These are phyloP conservation scores for Andrena fulva DNA, from an alignment of 2,888 invertebrate genomes.

Conservation along the genomic window DNA sequence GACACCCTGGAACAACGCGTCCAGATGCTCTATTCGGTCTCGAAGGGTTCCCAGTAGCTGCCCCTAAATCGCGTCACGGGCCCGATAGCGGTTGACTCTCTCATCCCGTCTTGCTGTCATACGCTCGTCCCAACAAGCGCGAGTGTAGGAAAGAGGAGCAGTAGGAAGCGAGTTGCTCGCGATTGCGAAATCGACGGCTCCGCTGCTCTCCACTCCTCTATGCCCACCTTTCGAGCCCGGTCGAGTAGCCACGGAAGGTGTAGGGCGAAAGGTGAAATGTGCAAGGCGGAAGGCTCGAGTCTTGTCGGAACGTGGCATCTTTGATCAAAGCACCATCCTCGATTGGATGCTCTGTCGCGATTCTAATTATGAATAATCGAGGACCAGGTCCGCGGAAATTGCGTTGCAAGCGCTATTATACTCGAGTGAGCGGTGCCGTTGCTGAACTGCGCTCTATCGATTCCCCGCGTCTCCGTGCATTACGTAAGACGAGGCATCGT, in stretches of 20 bases:
- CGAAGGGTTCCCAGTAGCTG: background rate
- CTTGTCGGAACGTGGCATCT: constrained; percentile 59
- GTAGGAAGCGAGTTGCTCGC: background rate
- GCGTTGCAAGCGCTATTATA: constrained; percentile 44
- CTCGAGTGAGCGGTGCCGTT: background rate
- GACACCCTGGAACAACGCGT: constrained; percentile 22
- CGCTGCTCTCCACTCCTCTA: background rate
- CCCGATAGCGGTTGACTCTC: background rate
- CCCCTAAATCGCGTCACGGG: background rate
- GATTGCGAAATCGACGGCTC: constrained; percentile 16
- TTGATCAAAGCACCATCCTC: constrained; percentile 74
- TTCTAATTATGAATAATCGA: constrained; percentile 77
- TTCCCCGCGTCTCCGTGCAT: background rate
- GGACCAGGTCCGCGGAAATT: constrained; percentile 51
- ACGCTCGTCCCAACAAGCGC: background rate
- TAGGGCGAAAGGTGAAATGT: too few species aligned
- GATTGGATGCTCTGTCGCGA: constrained; percentile 70
- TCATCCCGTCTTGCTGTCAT: background rate
- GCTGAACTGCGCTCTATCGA: constrained; percentile 1
- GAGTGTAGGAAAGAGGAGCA: background rate
- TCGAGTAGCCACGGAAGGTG: too few species aligned
- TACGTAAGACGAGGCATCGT: background rate
- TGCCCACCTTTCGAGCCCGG: constrained; percentile 28
- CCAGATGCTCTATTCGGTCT: background rate
- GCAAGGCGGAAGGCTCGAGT: constrained; percentile 34